Evolutionary conservation across 2,888 invertebrate genomes (phyloP).

Genomic region (Sarcophaga carnaria): DNA sequence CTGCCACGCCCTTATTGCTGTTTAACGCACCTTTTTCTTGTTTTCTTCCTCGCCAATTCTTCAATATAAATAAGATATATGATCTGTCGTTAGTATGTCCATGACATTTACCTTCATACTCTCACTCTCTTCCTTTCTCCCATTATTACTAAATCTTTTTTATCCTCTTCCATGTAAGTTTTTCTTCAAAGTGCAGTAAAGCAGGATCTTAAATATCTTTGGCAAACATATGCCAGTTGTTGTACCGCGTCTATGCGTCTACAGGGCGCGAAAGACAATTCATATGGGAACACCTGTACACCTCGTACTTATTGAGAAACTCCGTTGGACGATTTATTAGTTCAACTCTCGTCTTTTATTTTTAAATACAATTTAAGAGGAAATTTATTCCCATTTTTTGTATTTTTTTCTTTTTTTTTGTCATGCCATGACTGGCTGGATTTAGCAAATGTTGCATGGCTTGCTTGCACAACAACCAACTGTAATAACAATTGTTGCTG

Average conservation of each 20-base stretch:
- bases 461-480: slow-evolving; percentile 18
- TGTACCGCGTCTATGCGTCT: neutral
- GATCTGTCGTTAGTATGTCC: slow-evolving; percentile 62
- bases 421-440: neutral
- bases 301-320: slow-evolving; percentile 39
- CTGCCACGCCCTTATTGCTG: slow-evolving; percentile 7
- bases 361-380: slow-evolving; percentile 58
- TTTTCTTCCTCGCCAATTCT: neutral
- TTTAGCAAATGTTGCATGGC: neutral
- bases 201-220: slow-evolving; percentile 51
- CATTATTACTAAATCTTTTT: too few relatives aligned
- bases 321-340: slow-evolving; percentile 62
- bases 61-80: slow-evolving; percentile 63
- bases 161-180: neutral
- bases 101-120: slow-evolving; percentile 48
- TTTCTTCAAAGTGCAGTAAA: slow-evolving; percentile 7
- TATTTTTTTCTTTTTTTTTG: slow-evolving; percentile 7
- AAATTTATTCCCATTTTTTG: neutral
- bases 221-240: slow-evolving; percentile 50
- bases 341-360: slow-evolving; percentile 41
- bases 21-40: neutral
- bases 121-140: neutral
- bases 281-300: slow-evolving; percentile 63
- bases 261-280: slow-evolving; percentile 47
- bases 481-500: slow-evolving; percentile 63